phyloP scores from a whole-genome alignment of 2,797 vertebrate genomes.

The Alfaro cultratus region DNA sequence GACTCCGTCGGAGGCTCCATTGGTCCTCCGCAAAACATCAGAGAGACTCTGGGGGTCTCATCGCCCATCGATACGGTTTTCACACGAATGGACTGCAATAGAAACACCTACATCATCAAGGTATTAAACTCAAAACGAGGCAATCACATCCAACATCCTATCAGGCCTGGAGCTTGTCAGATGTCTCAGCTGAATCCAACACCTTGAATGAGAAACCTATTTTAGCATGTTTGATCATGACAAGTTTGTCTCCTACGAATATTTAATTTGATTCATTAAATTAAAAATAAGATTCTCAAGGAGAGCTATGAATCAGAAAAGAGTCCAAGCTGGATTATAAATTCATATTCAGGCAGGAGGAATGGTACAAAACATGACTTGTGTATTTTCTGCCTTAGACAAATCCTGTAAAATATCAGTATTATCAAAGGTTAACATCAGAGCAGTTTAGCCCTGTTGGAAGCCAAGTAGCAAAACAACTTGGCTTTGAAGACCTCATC shows the following conservation, averaged over 20 bases:
- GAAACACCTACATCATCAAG: constrained; percentile 91
- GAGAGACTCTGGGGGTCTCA: constrained; percentile 84
- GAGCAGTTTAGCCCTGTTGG: not conserved
- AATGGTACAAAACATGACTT: not conserved
- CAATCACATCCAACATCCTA: not conserved
- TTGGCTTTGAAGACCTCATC: not conserved
- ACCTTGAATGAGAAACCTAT: not conserved
- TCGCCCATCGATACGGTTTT: constrained; percentile 89
- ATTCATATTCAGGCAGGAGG: not conserved
- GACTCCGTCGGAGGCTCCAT: constrained; percentile 74
- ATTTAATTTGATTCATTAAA: not conserved
- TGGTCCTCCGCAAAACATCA: constrained; percentile 80
- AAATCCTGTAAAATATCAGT: not conserved
- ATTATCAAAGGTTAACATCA: not conserved
- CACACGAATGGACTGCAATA: constrained; percentile 89
- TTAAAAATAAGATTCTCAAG: not conserved
- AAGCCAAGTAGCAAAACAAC: not conserved
- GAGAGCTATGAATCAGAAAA: not conserved
- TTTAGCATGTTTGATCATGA: not conserved
- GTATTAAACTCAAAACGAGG: constrained; percentile 48
- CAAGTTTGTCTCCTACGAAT: not conserved
- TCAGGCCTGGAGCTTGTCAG: not conserved
- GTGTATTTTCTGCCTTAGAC: not conserved
- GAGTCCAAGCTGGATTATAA: not conserved
- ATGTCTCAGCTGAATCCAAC: not conserved